Evolutionary conservation across 2,797 vertebrate genomes (phyloP).

Genomic region (Buphagus erythrorhynchus): DNA sequence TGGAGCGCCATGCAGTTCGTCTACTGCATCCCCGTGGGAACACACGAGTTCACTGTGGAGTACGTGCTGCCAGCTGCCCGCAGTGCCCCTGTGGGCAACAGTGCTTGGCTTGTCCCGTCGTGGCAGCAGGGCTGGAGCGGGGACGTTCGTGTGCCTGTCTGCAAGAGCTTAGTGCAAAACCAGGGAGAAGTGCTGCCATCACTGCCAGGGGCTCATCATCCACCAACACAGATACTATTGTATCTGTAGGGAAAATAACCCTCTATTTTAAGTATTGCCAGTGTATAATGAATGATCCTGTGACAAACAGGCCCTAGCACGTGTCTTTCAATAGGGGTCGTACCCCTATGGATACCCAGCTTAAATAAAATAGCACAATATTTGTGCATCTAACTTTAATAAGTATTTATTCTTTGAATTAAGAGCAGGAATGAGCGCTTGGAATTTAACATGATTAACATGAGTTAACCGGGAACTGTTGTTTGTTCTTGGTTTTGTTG

Average conservation of each 20-base stretch:
- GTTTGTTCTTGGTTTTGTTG: background rate
- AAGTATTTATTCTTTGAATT: background rate
- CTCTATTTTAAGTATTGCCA: background rate
- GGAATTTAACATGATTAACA: background rate
- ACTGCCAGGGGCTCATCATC: background rate
- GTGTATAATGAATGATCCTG: background rate
- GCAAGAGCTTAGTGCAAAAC: background rate
- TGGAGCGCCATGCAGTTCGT: slow-evolving; percentile 99
- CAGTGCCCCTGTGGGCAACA: background rate
- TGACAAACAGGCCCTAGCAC: background rate
- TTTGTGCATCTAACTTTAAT: background rate
- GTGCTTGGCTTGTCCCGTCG: background rate
- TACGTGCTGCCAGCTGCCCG: slow-evolving; percentile 73
- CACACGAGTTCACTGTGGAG: slow-evolving; percentile 98
- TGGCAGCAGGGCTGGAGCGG: background rate
- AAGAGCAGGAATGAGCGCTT: background rate
- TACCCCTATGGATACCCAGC: fast-evolving
- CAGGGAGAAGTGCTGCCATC: background rate
- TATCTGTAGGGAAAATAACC: background rate
- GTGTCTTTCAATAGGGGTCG: background rate
- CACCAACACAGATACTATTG: background rate
- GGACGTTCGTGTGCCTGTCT: background rate
- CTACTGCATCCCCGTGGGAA: slow-evolving; percentile 97
- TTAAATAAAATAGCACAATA: background rate
- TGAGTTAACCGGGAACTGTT: background rate